Conservation (phyloP, 2,797 vertebrate species). For the Sebastes baramenuke region DNA sequence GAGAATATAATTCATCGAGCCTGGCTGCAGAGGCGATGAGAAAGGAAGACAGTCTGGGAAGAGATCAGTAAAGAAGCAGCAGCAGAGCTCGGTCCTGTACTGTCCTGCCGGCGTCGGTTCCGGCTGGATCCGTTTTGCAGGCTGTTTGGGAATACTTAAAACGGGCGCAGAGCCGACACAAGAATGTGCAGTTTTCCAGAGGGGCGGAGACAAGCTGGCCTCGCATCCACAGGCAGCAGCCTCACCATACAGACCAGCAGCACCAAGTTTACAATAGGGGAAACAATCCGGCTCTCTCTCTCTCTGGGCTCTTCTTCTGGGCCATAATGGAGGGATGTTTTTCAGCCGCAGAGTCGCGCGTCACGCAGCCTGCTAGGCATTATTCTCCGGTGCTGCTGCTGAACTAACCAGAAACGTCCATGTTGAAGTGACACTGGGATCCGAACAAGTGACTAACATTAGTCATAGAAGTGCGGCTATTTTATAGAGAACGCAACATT, state of each 20-base stretch:
- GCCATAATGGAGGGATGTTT: conserved; percentile 34
- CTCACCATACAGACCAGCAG: conserved; percentile 12
- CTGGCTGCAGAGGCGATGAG: not conserved
- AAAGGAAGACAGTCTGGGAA: not conserved
- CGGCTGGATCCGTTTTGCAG: conserved; percentile 42
- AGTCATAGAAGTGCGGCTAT: conserved; percentile 40
- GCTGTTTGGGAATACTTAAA: conserved; percentile 54
- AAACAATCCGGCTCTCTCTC: conserved; percentile 9
- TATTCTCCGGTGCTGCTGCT: conserved; percentile 8
- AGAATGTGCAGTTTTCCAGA: conserved; percentile 74
- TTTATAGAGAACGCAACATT: conserved; percentile 9
- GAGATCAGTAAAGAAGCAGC: not conserved
- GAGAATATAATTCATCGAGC: not conserved
- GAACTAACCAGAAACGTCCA: conserved; percentile 40
- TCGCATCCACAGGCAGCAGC: conserved; percentile 49
- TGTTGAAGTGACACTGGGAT: conserved; percentile 43
- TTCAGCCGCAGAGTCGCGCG: not conserved
- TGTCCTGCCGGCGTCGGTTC: conserved; percentile 45
- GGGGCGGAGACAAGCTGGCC: conserved; percentile 79
- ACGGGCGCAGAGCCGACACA: conserved; percentile 57
- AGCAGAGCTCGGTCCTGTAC: not conserved
- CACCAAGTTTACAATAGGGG: conserved; percentile 49
- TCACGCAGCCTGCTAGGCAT: conserved; percentile 24
- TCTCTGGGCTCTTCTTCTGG: conserved; percentile 43
- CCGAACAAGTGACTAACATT: conserved; percentile 62